Evolutionary conservation across 2,888 invertebrate genomes (phyloP), one percentile per base, ranked within the genome.

Genomic region (Crocallis elinguaria): DNA sequence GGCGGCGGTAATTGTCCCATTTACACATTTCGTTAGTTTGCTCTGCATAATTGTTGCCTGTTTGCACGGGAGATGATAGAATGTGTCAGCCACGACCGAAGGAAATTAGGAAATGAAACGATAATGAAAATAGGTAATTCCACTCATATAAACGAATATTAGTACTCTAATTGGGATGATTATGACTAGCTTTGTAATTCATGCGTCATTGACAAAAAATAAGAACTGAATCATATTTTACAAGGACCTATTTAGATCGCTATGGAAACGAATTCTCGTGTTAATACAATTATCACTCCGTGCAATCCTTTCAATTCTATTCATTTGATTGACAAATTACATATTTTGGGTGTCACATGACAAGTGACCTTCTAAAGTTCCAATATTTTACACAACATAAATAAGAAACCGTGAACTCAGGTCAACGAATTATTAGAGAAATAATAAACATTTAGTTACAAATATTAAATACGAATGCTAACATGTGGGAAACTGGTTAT

Each of bases 11-110:
- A 91, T 91, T 91, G 91, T 79, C 74, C 89, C 87, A 91, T 91
- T 90, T 91, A 90, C 90, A 90, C 88, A 82, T 88, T 87, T 88
- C 75, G 90, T 90, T 90, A 91, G 91, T 85, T 80, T 70, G 71
- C 70, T 77, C 74, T 82, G 84, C 82, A 86, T 90, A 91, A 91
- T 90, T 90, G 84, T 78, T 75, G 79, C 67, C 77, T 84, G 83
- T 89, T 88, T 88, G 82, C 82, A 79, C 71, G 71, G 69, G 73
- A 81, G 77, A 82, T 80, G 75, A 77, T 82, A 82, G 75, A 83
- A 86, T 82, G 77, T 82, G 78, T 77, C 76, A 79, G 79, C 75
- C 77, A 82, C 80, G 79, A 77, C 60, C 59, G 58, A 58, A 66
- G 73, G 63, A 76, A 78, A 76, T 77, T 73, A 69, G 74, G 67